Conservation (phyloP, 30 jellyfish, hydroid and myxozoan species). For the Cassiopea xamachana region DNA sequence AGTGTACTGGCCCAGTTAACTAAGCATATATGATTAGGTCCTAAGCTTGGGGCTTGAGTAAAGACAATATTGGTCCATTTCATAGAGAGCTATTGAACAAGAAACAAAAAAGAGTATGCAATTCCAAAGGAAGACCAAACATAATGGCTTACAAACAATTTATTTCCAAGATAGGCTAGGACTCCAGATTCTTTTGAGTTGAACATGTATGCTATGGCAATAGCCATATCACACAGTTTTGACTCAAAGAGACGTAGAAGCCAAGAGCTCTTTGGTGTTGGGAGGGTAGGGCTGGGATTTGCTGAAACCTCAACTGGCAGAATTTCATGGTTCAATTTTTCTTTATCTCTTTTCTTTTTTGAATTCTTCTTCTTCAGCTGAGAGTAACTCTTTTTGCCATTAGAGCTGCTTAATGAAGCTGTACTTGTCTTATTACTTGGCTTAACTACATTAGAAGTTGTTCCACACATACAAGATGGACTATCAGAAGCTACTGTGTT, state of each 20-base stretch:
- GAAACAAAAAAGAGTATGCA: too few relatives aligned
- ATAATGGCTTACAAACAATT: conserved; percentile 83
- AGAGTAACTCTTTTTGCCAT: conserved; percentile 50
- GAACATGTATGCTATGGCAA: conserved; percentile 93
- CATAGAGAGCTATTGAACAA: too few relatives aligned
- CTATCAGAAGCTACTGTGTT: neutral
- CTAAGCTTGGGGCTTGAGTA: too few relatives aligned
- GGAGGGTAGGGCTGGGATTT: conserved; percentile 67
- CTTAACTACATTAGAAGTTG: neutral
- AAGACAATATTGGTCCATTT: too few relatives aligned
- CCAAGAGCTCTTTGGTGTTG: conserved; percentile 96
- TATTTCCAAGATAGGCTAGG: conserved; percentile 96
- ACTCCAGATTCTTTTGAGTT: conserved; percentile 96
- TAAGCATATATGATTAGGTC: too few relatives aligned
- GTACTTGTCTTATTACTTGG: neutral
- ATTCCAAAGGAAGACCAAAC: neutral
- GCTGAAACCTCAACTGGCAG: conserved; percentile 29
- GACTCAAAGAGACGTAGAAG: conserved; percentile 93
- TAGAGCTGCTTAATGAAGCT: neutral
- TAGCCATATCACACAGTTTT: conserved; percentile 94
- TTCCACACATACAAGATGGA: conserved; percentile 41
- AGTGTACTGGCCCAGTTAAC: too few relatives aligned
- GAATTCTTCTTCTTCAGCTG: conserved; percentile 63
- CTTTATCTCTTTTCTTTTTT: conserved; percentile 39
- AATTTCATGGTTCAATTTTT: conserved; percentile 54